Evolutionary conservation across 2,888 invertebrate species (phyloP), one percentile per base, ranked within the genome.

Genomic region (Acanthopleura granulata): DNA sequence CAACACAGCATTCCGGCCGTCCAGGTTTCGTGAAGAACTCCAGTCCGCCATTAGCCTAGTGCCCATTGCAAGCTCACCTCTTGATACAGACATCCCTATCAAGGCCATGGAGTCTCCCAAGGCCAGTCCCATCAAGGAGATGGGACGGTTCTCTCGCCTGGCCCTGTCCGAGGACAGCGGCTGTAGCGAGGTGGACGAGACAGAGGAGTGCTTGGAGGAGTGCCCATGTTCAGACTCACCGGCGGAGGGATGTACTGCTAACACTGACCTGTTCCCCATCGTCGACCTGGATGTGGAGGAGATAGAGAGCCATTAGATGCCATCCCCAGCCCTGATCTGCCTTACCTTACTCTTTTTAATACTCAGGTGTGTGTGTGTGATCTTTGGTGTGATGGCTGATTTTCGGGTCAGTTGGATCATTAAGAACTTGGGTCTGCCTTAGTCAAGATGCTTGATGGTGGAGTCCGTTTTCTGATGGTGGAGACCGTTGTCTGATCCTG

Each of bases 1-100:
- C 61, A 61, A 25, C 25, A n/a, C 61, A 61, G n/a, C 61, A 22
- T 61, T 16, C 29, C 76, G 76, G 62, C 77, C 78, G 66, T 82
- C 82, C 15, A 75, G 80, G 22, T 83, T 84, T 66, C 83, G 79
- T 72, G 79, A 80, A 73, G 84, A 83, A 49, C 73, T 82, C 49
- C 82, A 83, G 66, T 80, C 76, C 61, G 81, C 79, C 16, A 82
- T 83, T 80, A 80, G 83, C 73, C 77, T 87, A 71, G 86, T 86
- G 80, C 85, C 89, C 3, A 89, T 88, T 66, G 88, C 87, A 70
- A 88, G 89, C 78, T 88, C 88, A 27, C 88, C 88, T 0, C 80
- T 83, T 22, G 89, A 89, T 75, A 81, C 82, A 14, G 85, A 84
- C 72, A 77, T 83, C 51, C 83, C 84, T 3, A 49, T 77, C 61